Evolutionary conservation across 2,888 invertebrate species (phyloP).

Genomic region (Drosophila phalerata): DNA sequence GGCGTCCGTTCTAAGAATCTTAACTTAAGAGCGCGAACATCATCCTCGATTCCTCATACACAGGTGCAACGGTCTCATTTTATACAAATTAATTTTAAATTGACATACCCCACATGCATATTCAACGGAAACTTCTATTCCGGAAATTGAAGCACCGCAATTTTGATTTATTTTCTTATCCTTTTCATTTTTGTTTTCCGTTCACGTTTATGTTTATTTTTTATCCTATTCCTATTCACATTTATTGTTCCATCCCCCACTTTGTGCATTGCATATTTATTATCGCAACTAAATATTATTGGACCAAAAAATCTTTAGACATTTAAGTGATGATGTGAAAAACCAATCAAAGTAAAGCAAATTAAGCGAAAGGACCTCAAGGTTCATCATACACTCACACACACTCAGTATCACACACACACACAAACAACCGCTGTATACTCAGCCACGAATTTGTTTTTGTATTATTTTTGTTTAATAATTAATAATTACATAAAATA

Average conservation of each 20-base stretch:
- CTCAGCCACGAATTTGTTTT: slow-evolving; percentile 76
- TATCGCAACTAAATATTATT: slow-evolving; percentile 82
- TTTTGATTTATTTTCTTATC: slow-evolving; percentile 35
- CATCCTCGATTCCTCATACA: slow-evolving; percentile 30
- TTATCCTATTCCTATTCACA: slow-evolving; percentile 29
- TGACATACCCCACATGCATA: slow-evolving; percentile 76
- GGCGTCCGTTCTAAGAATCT: slow-evolving; percentile 85
- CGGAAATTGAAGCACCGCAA: slow-evolving; percentile 55
- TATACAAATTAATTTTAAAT: slow-evolving; percentile 82
- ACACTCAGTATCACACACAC: background rate
- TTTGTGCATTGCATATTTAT: slow-evolving; percentile 68
- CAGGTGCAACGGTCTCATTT: slow-evolving; percentile 82
- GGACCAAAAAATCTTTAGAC: slow-evolving; percentile 87
- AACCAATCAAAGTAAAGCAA: slow-evolving; percentile 40
- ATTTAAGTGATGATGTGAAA: slow-evolving; percentile 82
- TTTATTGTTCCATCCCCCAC: slow-evolving; percentile 27
- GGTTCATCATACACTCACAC: slow-evolving; percentile 13
- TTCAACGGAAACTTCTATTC: slow-evolving; percentile 22
- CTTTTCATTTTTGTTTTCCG: slow-evolving; percentile 27
- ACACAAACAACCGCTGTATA: slow-evolving; percentile 63
- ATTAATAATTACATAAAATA: slow-evolving; percentile 66
- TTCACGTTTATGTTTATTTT: slow-evolving; percentile 19
- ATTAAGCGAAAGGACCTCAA: slow-evolving; percentile 40
- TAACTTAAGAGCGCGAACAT: background rate
- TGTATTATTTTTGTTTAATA: slow-evolving; percentile 69